Conservation (phyloP, 2,113 vertebrate genomes). For the Psammodynastes pulverulentus region DNA sequence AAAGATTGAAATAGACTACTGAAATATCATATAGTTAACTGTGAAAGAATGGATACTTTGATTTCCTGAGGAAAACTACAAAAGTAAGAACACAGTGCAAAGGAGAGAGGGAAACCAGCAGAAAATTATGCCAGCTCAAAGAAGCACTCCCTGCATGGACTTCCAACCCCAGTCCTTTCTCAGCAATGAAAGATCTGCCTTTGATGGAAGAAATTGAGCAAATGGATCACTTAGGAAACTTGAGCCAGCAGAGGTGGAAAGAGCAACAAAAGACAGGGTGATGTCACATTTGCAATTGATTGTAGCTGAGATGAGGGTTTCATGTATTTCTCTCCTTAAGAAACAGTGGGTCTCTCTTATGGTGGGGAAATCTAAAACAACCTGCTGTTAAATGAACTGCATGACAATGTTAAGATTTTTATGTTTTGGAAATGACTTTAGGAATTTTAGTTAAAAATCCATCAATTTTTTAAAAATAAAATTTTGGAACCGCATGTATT, state of each 20-base stretch:
- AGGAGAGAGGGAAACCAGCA: not conserved
- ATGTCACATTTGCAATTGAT: not conserved
- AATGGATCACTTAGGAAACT: not conserved
- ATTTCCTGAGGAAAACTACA: not conserved
- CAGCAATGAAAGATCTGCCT: not conserved
- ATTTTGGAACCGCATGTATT: not conserved
- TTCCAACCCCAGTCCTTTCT: not conserved
- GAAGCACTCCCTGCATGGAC: not conserved
- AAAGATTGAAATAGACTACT: not conserved
- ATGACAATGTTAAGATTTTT: not conserved
- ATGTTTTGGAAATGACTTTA: not conserved
- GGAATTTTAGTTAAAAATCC: not conserved
- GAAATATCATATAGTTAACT: not conserved
- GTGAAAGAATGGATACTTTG: not conserved
- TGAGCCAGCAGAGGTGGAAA: not conserved
- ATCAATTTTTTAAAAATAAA: not conserved
- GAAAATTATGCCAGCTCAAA: not conserved
- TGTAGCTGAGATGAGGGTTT: not conserved
- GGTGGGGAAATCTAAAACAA: not conserved
- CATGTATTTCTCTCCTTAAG: not conserved
- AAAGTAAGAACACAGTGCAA: not conserved
- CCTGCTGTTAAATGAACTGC: not conserved
- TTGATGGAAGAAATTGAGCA: not conserved
- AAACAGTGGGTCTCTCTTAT: not conserved
- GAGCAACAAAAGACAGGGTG: not conserved